phyloP scores from a whole-genome alignment of 2,888 invertebrate species.

The Maniola hyperantus region DNA sequence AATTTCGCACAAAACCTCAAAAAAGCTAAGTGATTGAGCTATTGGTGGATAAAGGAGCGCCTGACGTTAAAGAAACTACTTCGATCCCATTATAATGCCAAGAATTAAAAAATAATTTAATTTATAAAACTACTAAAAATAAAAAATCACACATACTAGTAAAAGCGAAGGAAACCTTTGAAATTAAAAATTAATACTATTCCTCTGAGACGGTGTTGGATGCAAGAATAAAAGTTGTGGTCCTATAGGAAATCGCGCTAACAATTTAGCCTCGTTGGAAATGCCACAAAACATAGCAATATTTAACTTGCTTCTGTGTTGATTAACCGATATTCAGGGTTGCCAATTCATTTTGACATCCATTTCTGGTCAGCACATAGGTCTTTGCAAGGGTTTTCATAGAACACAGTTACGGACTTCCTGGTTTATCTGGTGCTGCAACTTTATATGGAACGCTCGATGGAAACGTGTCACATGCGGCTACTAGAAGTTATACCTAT shows the following conservation, averaged over 20 bases:
- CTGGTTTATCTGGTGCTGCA: too few species aligned
- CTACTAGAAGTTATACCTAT: too few species aligned
- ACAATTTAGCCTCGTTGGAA: conserved; percentile 7
- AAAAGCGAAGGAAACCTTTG: conserved; percentile 14
- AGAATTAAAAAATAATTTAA: not conserved
- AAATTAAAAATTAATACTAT: conserved; percentile 18
- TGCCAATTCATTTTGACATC: not conserved
- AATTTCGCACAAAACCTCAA: too few species aligned
- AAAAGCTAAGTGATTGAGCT: too few species aligned
- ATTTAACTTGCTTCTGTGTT: conserved; percentile 15
- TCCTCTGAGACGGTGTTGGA: conserved; percentile 7
- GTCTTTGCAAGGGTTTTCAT: too few species aligned
- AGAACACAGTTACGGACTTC: too few species aligned
- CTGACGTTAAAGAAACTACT: too few species aligned
- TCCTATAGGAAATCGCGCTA: conserved; percentile 15
- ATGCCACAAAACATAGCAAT: conserved; percentile 12
- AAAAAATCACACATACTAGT: not conserved
- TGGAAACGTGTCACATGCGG: too few species aligned
- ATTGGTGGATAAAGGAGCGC: too few species aligned
- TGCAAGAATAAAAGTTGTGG: conserved; percentile 9
- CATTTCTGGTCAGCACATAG: not conserved
- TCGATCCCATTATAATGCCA: not conserved
- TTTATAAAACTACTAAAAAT: not conserved
- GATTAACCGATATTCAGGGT: conserved; percentile 19
- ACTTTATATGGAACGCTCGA: too few species aligned